Evolutionary conservation across 92 coral and sea anemone species (phyloP).

Genomic region (Porites cylindrica): DNA sequence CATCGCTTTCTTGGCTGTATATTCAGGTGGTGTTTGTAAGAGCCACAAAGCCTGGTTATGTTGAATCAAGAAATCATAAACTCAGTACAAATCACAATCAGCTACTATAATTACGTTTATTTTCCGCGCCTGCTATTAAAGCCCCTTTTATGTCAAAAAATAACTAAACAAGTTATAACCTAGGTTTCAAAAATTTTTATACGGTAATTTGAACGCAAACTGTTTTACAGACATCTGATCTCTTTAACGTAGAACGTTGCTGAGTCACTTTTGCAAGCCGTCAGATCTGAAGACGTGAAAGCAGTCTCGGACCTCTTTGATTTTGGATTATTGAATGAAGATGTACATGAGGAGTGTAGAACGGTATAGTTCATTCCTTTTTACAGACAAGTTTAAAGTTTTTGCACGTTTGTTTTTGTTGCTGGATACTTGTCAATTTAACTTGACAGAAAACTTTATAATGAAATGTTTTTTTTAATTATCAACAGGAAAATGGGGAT

Average conservation of each 20-base stretch:
- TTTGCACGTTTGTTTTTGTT: neutral
- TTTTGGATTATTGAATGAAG: constrained; percentile 14
- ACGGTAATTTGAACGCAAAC: neutral
- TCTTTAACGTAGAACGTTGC: neutral
- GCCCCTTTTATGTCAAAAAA: no score
- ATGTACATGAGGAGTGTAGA: neutral
- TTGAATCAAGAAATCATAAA: no score
- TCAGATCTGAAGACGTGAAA: constrained; percentile 12
- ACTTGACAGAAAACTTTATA: neutral
- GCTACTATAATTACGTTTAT: no score
- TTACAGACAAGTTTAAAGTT: no score
- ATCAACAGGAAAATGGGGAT: constrained; percentile 69
- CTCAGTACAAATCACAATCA: no score
- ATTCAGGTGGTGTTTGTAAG: no score
- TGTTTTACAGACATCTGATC: neutral
- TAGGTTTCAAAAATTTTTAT: no score
- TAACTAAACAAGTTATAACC: no score
- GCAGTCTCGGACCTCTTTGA: constrained; percentile 15
- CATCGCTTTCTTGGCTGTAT: no score
- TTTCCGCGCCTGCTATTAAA: no score
- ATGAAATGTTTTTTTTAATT: neutral
- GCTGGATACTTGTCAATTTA: neutral
- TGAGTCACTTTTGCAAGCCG: constrained; percentile 4
- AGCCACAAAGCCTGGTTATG: no score
- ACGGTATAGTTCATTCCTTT: neutral